Conservation (phyloP, 2,888 invertebrate genomes). For the Nomada fucata region DNA sequence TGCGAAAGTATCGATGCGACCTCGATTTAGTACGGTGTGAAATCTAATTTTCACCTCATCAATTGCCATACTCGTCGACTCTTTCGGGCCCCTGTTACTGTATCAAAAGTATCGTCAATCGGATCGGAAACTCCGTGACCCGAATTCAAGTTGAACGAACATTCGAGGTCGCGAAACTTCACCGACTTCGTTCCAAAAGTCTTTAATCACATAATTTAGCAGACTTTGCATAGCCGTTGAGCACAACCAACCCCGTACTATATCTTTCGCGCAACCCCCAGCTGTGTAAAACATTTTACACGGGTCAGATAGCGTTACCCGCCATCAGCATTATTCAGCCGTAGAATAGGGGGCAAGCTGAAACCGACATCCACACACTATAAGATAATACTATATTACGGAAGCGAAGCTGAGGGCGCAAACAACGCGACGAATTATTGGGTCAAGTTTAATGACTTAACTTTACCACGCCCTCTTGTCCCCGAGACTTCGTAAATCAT, state of each 20-base stretch:
- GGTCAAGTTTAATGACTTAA: conserved; percentile 48
- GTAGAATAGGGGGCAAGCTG: not conserved
- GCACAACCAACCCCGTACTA: not conserved
- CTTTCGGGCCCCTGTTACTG: not conserved
- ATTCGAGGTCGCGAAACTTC: conserved; percentile 3
- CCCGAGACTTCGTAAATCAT: not conserved
- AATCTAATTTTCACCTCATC: not conserved
- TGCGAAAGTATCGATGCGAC: no score
- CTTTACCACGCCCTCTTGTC: conserved; percentile 5
- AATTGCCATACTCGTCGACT: not conserved
- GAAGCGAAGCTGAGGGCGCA: conserved; percentile 32
- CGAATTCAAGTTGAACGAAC: not conserved
- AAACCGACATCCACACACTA: not conserved
- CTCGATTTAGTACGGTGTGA: not conserved
- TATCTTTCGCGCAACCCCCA: not conserved
- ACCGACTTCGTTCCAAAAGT: not conserved
- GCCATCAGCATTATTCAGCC: conserved; percentile 10
- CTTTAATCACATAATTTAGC: conserved; percentile 26
- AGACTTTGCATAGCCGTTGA: not conserved
- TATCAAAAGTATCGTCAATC: not conserved
- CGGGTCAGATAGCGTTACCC: not conserved
- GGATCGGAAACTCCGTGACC: not conserved
- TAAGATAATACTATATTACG: not conserved
- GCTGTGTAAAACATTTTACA: conserved; percentile 8
- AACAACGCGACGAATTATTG: conserved; percentile 7